Evolutionary conservation across 2,797 vertebrate species (phyloP), one percentile per base, ranked within the genome.

Genomic region (Rhadinocentrus ornatus): DNA sequence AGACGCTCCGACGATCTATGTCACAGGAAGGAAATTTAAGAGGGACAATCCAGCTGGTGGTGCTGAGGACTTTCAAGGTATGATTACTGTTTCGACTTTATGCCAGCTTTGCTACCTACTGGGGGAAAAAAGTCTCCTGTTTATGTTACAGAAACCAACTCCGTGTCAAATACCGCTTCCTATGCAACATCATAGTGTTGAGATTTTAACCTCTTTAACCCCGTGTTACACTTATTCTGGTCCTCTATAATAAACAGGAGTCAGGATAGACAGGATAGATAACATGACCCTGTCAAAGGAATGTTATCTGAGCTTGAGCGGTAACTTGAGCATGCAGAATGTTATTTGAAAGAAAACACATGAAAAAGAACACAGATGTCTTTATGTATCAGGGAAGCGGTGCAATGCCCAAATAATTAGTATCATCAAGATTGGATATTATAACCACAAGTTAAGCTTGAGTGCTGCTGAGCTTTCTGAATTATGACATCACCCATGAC

Each of bases 1-100:
- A 99, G 89, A 97, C 98, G 0, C 93, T 99, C 4, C 91, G 98
- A 8, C 94, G 96, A 62, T 99, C 98, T 0, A 99, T 99, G 98
- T 99, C 98, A 64, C 97, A 97, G 92, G 97, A 99, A 80, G 97
- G 97, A 35, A 99, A 99, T 65, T 92, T 95, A 2, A 93, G 97
- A 46, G 97, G 97, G 31, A 98, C 93, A 83, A 99, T 99, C 87
- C 97, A 99, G 75, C 88, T 99, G 4, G 95, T 99, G 32, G 93
- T 99, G 85, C 92, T 97, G 24, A 94, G 98, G 77, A 86, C 88
- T 55, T 70, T 93, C 10, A 81, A 89, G 91, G 92, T 93, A 81
- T 71, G 64, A 86, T 88, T 5, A 24, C 11, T 1, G 5, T 22
- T 22, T 64, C 10, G n/a, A 20, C n/a, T 34, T 26, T 29, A 24